Base-by-base conservation (phyloP, 2,797 vertebrate species). In the Chaenodraco wilsoni region DNA sequence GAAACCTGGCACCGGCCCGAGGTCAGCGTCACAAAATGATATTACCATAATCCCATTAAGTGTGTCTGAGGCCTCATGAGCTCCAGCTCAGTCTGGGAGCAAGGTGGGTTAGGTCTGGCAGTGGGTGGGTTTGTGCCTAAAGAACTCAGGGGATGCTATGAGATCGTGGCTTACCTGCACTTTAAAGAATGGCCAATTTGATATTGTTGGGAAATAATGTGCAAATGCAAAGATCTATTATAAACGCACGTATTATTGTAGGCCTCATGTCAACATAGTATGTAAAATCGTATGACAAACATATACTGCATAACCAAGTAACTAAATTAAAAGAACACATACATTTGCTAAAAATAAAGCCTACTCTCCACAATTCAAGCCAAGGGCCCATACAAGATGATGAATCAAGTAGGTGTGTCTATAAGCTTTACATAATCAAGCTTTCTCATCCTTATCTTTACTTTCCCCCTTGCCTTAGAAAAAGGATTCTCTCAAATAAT, bases 21-120 rank as follows among this genome's bases (percentile, higher is more conserved):
- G 93, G 93, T 94, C 93, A 93, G 88, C 88, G 62, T 89, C 88
- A 88, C 91, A 91, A 94, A 95, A 95, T 94, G 80, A 93, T 94
- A 94, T 95, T 94, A 94, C 89, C 92, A 94, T 94, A 95, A 95
- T 94, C 93, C 91, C 92, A 94, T 95, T 95, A 95, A 94, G 92
- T 91, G 93, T 94, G 94, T 94, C 94, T 90, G 91, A 92, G 91
- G 89, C 88, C 90, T 90, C 91, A 88, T 89, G 90, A 90, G 91
- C 89, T 85, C 77, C 83, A 74, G 85, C 87, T 88, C 87, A 82
- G 88, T 77, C 83, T 82, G 84, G 74, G 71, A 89, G 86, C 70
- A 87, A 79, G 78, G 77, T 86, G 86, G 76, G 75, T 76, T 78
- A 87, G 81, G 62, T 61, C 73, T 78, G 84, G 66, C 80, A 54